A percentile compares a stretch with the other conserved stretches of the same genome.
These are phyloP conservation scores for Spilogale gracilis DNA, from an alignment of 2,113 vertebrate species.

Conservation along the genomic window DNA sequence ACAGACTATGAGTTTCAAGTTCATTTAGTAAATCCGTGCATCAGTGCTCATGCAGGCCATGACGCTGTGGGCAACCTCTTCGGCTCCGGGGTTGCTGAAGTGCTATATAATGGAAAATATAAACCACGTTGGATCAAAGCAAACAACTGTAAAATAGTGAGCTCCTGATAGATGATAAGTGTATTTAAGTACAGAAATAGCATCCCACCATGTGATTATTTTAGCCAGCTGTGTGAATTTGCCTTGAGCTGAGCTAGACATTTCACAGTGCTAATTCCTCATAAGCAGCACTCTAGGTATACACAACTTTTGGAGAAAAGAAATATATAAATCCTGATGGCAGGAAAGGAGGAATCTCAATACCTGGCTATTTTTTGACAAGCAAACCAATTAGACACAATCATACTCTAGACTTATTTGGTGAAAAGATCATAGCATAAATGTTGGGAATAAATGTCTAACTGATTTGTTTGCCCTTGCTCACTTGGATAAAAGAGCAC, in stretches of 20 bases:
- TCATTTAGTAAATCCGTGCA: not conserved
- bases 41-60: not conserved
- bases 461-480: not conserved
- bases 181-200: slow-evolving; percentile 69
- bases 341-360: not conserved
- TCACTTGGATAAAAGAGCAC: not conserved
- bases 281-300: slow-evolving; percentile 14
- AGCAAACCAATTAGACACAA: not conserved
- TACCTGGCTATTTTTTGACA: not conserved
- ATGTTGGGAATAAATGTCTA: slow-evolving; percentile 28
- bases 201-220: slow-evolving; percentile 1
- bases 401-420: not conserved
- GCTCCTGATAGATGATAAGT: slow-evolving; percentile 59
- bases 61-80: not conserved
- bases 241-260: slow-evolving; percentile 39
- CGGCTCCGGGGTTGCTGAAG: not conserved
- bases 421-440: not conserved
- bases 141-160: slow-evolving; percentile 60
- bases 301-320: slow-evolving; percentile 33
- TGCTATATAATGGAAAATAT: slow-evolving; percentile 40
- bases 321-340: not conserved
- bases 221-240: slow-evolving; percentile 64
- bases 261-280: not conserved
- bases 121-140: not conserved
- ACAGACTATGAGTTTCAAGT: not conserved